Base-by-base conservation (phyloP, 2,888 invertebrate genomes). In the Myopa tessellatipennis region DNA sequence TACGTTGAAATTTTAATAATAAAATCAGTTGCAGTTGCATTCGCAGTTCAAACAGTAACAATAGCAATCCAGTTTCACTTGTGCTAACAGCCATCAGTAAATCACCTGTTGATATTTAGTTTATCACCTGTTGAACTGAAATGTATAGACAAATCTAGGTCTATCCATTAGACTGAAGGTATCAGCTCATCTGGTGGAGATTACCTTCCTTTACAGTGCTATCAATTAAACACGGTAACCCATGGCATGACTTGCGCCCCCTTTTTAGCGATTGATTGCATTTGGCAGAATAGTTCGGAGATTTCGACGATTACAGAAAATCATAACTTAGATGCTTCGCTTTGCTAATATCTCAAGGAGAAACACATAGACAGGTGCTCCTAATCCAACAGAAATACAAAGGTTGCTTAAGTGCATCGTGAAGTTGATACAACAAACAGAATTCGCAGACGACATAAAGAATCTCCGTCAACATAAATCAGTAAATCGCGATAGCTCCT, bases 101-200 rank as follows among this genome's bases (percentile, higher is more conserved):
- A n/a, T n/a, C n/a, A n/a, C n/a, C n/a, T n/a, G n/a, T n/a, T n/a
- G n/a, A n/a, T n/a, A n/a, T n/a, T n/a, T n/a, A n/a, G n/a, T n/a
- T n/a, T n/a, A n/a, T n/a, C n/a, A n/a, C n/a, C n/a, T n/a, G n/a
- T n/a, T n/a, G n/a, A n/a, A n/a, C n/a, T n/a, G 34, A 67, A 38
- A 67, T 67, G 65, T 67, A 67, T 38, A 0, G 65, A n/a, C 38
- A 67, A n/a, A n/a, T 67, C 12, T 67, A 12, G 38, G 65, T 67
- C 10, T 4, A 61, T 34, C 26, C 7, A 12, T 26, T 12, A 10
- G n/a, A 61, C 34, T 18, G 34, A 61, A 26, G 14, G 6, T 61
- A 61, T 14, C 61, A 61, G 34, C 18, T 61, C 4, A 61, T 61
- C 12, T 61, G 61, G 61, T 61, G 61, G 18, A 61, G 26, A 61